Base-by-base conservation (phyloP, 23 tunicate genomes). In the Oikopleura albicans region DNA sequence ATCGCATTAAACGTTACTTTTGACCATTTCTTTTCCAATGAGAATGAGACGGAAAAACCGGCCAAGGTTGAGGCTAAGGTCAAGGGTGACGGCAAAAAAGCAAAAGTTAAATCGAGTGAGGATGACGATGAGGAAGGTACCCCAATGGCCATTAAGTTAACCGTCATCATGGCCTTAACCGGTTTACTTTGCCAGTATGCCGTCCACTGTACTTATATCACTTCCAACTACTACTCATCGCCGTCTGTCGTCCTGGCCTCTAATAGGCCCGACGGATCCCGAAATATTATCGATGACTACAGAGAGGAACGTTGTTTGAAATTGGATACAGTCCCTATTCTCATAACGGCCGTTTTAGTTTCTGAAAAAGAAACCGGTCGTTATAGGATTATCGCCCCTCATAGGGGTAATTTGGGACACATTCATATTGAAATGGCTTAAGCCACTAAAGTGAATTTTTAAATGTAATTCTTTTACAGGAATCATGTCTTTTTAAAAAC, bases 211-310 rank as follows among this genome's bases (percentile, higher is more conserved):
- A 88, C 91, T 31, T 94, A 94, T 91, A 94, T 94, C 40, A 90
- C 99, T 1, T 87, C 96, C 12, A 94, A 94, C 75, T 94, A 94
- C 41, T 94, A 94, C 84, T 94, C 99, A 37, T 89, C 92, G 34
- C 99, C 99, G 0, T 94, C 99, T 33, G 91, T 94, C 76, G 99
- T 94, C 0, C 85, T 94, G 75, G 89, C 97, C 40, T 94, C 99
- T 1, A 79, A 87, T 1, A 88, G 99, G 28, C 91, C 90, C 22
- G 99, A 94, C 83, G 99, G 99, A 31, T 90, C 91, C 35, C 88
- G 99, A 1, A 88, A 90, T 76, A 94, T 94, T 37, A 90, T 94
- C 87, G 99, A 94, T 83, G 99, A 94, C 83, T 94, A 90, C 85
- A 88, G 98, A 83, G 16, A 49, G 16, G 16, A n/a, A n/a, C n/a